Evolutionary conservation across 2,113 vertebrate genomes (phyloP).

Genomic region (Enhydra lutris): DNA sequence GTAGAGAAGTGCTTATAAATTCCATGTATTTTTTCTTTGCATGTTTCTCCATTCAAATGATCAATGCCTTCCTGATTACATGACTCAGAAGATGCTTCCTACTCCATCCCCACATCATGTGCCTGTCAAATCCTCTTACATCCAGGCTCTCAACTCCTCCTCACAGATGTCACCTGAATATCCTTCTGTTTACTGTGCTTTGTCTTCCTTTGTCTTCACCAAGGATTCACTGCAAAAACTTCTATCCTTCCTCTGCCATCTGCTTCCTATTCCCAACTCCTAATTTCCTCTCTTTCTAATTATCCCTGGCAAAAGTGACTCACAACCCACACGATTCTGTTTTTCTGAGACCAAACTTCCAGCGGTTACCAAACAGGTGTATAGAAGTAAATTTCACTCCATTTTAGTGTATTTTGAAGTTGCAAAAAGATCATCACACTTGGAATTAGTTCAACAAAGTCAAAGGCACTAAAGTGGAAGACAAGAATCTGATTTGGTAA

Average conservation of each 20-base stretch:
- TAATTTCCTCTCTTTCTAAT: slow-evolving; percentile 65
- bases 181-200: slow-evolving; percentile 22
- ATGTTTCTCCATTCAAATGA: slow-evolving; percentile 42
- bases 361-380: slow-evolving; percentile 54
- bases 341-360: slow-evolving; percentile 53
- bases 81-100: slow-evolving; percentile 46
- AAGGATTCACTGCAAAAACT: slow-evolving; percentile 36
- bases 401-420: neutral
- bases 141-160: slow-evolving; percentile 3
- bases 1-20: slow-evolving; percentile 21
- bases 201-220: slow-evolving; percentile 54
- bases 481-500: neutral
- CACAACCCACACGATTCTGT: slow-evolving; percentile 30
- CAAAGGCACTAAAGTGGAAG: neutral
- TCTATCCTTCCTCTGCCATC: slow-evolving; percentile 58
- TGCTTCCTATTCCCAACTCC: slow-evolving; percentile 54
- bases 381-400: neutral
- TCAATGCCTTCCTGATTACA: slow-evolving; percentile 57
- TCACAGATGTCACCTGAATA: slow-evolving; percentile 73
- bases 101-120: neutral
- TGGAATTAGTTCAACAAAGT: slow-evolving; percentile 32
- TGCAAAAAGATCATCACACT: neutral
- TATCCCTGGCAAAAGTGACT: slow-evolving; percentile 64
- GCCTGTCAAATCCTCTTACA: slow-evolving; percentile 16
- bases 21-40: neutral